phyloP scores from a whole-genome alignment of 2,797 vertebrate genomes.

The Sebastolobus alascanus region DNA sequence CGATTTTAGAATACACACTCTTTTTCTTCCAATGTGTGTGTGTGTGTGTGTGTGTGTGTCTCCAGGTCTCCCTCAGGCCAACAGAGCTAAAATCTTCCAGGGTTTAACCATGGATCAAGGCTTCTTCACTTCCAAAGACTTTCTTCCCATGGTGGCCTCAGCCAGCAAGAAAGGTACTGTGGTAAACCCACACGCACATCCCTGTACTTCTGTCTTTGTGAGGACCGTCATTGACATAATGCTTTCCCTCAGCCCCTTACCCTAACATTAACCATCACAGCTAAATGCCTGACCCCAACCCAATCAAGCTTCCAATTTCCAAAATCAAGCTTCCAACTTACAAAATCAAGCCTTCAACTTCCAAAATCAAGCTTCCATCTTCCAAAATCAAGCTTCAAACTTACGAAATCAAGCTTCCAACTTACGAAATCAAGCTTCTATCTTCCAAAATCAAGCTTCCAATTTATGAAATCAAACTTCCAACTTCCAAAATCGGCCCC shows the following conservation, averaged over 20 bases:
- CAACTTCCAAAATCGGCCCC: too few relatives aligned
- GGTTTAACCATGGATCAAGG: slow-evolving; percentile 89
- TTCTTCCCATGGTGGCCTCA: slow-evolving; percentile 92
- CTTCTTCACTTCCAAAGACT: slow-evolving; percentile 97
- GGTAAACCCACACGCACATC: not conserved
- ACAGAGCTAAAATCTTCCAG: slow-evolving; percentile 89
- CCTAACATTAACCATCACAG: too few relatives aligned
- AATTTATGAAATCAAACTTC: too few relatives aligned
- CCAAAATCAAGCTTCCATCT: too few relatives aligned
- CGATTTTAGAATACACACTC: too few relatives aligned
- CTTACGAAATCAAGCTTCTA: too few relatives aligned
- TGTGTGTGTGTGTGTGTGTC: not conserved
- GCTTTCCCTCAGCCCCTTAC: not conserved
- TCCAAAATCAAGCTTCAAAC: too few relatives aligned
- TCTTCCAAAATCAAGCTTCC: accelerated
- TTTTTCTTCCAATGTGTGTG: not conserved
- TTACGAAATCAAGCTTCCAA: too few relatives aligned
- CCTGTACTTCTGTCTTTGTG: not conserved
- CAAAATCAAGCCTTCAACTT: too few relatives aligned
- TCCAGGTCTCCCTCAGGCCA: slow-evolving; percentile 93
- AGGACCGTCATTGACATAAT: not conserved
- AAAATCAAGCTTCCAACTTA: too few relatives aligned
- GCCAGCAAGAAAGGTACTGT: slow-evolving; percentile 93
- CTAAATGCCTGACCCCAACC: too few relatives aligned
- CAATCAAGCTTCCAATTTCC: too few relatives aligned